Evolutionary conservation across 2,797 vertebrate genomes (phyloP).

Genomic region (Microcaecilia unicolor): DNA sequence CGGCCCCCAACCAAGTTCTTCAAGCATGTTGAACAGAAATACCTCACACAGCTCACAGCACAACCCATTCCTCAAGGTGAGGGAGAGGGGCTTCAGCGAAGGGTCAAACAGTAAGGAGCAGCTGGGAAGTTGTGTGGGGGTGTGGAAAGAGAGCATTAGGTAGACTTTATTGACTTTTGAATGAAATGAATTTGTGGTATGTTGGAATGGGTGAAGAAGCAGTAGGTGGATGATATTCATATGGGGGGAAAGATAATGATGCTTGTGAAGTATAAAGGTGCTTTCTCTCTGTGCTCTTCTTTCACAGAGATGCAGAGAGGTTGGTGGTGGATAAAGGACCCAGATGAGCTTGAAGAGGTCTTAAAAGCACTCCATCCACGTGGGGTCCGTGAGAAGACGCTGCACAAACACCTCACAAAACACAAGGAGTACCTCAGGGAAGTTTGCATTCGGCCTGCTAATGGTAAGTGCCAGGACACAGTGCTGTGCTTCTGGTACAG

Average conservation of each 20-base stretch:
- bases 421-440: conserved; percentile 84
- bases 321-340: conserved; percentile 88
- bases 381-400: conserved; percentile 81
- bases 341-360: conserved; percentile 67
- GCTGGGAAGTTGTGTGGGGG: background rate
- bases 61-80: conserved; percentile 83
- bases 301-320: conserved; percentile 76
- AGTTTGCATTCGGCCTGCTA: conserved; percentile 61
- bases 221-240: too few species aligned
- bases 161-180: too few species aligned
- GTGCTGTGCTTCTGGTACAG: too few species aligned
- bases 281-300: background rate
- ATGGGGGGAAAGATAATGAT: too few species aligned
- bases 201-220: too few species aligned
- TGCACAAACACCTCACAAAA: conserved; percentile 89
- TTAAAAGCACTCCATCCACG: conserved; percentile 77
- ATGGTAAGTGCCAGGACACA: conserved; percentile 72
- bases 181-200: too few species aligned
- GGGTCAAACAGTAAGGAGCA: background rate
- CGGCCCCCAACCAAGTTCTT: conserved; percentile 80
- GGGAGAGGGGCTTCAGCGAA: conserved; percentile 15
- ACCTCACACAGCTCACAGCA: conserved; percentile 78
- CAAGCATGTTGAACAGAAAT: conserved; percentile 85
- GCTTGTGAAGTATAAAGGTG: too few species aligned
- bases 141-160: too few species aligned